Evolutionary conservation across 2,113 vertebrate genomes (phyloP), one percentile per base, ranked within the genome.

Genomic region (Anolis carolinensis): DNA sequence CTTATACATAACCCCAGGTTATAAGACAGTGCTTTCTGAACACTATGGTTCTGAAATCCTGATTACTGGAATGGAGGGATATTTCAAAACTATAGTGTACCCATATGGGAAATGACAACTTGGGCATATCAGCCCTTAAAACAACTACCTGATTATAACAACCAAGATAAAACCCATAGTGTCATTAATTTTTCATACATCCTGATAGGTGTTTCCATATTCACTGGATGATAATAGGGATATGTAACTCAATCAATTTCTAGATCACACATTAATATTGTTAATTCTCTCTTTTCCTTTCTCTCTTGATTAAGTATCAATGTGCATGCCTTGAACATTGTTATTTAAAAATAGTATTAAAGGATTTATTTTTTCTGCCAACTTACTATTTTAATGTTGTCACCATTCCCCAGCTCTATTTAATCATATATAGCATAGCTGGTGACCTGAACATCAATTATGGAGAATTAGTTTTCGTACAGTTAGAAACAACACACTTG

Each of bases 111-210:
- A 25, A 50, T 11, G 10, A 21, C 50, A 52, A 16, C 44, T 18
- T 88, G 20, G 34, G 70, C 79, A 73, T 55, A 84, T 65, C 11
- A 71, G 30, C 18, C 2, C 0, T 4, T 2, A n/a, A 62, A 16
- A 81, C 2, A 0, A 63, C 7, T 44, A 6, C 3, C 9, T 59
- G 16, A 1, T 2, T 59, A 83, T 7, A n/a, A n/a, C 0, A 83
- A 62, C 44, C 76, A 8, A 70, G 59, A 9, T 50, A n/a, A 1
- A 2, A 44, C 82, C 8, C 0, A 3, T 5, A 63, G 0, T 2
- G 13, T 23, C 23, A 18, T n/a, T 23, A 85, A 16, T 13, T 8
- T 68, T 82, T 59, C 18, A 27, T 82, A 70, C 65, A 59, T 20
- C 8, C 36, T 67, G 13, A 48, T 27, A 62, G n/a, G 68, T 3